phyloP scores from a whole-genome alignment of 1,140 invertebrate species.

The Diachasmimorpha longicaudata region DNA sequence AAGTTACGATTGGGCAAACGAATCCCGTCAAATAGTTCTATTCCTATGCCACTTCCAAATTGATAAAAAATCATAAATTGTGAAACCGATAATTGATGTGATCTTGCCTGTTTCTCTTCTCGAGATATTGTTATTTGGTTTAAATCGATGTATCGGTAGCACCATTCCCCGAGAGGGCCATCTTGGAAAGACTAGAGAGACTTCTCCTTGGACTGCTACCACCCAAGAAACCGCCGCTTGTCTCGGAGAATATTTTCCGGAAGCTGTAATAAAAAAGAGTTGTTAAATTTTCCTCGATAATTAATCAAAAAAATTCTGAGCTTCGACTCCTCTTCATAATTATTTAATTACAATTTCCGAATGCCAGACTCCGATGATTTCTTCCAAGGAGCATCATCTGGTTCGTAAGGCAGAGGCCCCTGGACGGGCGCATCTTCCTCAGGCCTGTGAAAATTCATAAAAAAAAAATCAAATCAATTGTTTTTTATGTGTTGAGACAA shows the following conservation, averaged over 20 bases:
- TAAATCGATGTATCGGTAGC: slow-evolving; percentile 50
- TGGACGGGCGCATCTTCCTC: slow-evolving; percentile 85
- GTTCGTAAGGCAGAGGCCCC: slow-evolving; percentile 93
- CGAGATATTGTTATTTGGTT: background rate
- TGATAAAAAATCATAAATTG: background rate
- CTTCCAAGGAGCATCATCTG: slow-evolving; percentile 93
- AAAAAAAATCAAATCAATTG: background rate
- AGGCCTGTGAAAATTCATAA: slow-evolving; percentile 48
- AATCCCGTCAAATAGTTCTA: background rate
- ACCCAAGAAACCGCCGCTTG: slow-evolving; percentile 64
- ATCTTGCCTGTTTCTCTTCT: background rate
- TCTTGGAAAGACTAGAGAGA: slow-evolving; percentile 74
- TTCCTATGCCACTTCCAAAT: background rate
- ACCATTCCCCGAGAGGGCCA: slow-evolving; percentile 69
- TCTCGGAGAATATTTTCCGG: slow-evolving; percentile 73
- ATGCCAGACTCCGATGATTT: slow-evolving; percentile 83
- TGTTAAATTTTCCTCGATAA: slow-evolving; percentile 1
- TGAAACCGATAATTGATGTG: background rate
- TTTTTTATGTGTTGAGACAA: background rate
- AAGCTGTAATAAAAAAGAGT: slow-evolving; percentile 64
- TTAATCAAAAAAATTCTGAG: too few relatives aligned
- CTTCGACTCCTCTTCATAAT: too few relatives aligned
- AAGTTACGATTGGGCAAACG: background rate
- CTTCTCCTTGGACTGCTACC: slow-evolving; percentile 72
- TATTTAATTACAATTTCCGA: slow-evolving; percentile 91